These are phyloP conservation scores for Sibirionetta formosa DNA, from an alignment of 2,797 vertebrate genomes.

Conservation along the genomic window DNA sequence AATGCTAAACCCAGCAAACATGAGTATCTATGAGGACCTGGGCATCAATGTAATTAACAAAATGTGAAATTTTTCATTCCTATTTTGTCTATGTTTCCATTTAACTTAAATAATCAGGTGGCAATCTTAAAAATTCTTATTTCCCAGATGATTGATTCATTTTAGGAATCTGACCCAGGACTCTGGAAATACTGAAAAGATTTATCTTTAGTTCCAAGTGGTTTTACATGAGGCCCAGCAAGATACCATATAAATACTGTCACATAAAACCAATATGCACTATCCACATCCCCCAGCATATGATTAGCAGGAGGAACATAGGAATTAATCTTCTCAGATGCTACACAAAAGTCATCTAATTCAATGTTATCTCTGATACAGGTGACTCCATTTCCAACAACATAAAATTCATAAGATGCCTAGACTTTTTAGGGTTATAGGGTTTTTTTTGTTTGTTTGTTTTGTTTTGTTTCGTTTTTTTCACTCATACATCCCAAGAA, in stretches of 20 bases:
- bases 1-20: background rate
- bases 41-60: background rate
- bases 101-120: background rate
- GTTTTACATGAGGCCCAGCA: background rate
- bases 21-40: background rate
- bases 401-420: background rate
- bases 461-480: background rate
- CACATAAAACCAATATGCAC: background rate
- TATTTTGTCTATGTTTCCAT: background rate
- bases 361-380: background rate
- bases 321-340: background rate
- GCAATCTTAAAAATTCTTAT: background rate
- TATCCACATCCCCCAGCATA: background rate
- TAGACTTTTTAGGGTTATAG: background rate
- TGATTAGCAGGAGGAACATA: background rate
- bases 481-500: background rate
- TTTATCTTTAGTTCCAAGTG: background rate
- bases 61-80: background rate
- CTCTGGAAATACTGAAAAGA: background rate
- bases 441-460: too few relatives aligned
- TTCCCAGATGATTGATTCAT: background rate
- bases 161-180: background rate
- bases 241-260: background rate
- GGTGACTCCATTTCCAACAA: background rate
- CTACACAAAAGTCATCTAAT: background rate